Evolutionary conservation across 2,888 invertebrate species (phyloP), one percentile per base, ranked within the genome.

Genomic region (Fissipunctia ypsillon): DNA sequence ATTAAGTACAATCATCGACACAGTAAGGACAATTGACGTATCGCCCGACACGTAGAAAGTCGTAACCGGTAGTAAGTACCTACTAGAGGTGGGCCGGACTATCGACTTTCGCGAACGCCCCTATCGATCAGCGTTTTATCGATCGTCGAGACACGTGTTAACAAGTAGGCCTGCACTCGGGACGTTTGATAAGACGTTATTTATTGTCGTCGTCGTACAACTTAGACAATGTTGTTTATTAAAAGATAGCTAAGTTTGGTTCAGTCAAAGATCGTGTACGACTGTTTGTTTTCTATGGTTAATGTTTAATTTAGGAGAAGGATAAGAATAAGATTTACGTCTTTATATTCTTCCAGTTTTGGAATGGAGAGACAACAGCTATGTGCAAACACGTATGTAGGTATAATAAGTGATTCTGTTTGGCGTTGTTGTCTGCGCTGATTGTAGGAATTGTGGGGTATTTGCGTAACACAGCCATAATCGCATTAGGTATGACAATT

Each of bases 121-220:
- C 88, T 86, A 91, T 91, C 91, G 90, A 91, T 92, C 92, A 91
- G 79, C 72, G 80, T 84, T 87, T 82, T 91, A 91, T 90, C 91
- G 91, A 90, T 87, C 80, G 82, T 67, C 78, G 60, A 67, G 91
- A 92, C 92, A 91, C 91, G 91, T 94, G 93, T 94, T 93, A 92
- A 93, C 94, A 92, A 90, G 90, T 87, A 88, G 90, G 87, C 84
- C 85, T 88, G 85, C 88, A 87, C 90, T 85, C 66, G 73, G 83
- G 81, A 87, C 87, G 79, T 78, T 84, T 86, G 91, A 92, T 92
- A 93, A 91, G 86, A 66, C 68, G 80, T 91, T 90, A 91, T 93
- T 93, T 93, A 87, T 83, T 69, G 69, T 28, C 63, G 59, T 69
- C 71, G 69, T 56, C 25, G 68, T 19, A 65, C 25, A 72, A 50